Conservation (phyloP, 1,140 invertebrate species). For the Drosophila tropicalis region DNA sequence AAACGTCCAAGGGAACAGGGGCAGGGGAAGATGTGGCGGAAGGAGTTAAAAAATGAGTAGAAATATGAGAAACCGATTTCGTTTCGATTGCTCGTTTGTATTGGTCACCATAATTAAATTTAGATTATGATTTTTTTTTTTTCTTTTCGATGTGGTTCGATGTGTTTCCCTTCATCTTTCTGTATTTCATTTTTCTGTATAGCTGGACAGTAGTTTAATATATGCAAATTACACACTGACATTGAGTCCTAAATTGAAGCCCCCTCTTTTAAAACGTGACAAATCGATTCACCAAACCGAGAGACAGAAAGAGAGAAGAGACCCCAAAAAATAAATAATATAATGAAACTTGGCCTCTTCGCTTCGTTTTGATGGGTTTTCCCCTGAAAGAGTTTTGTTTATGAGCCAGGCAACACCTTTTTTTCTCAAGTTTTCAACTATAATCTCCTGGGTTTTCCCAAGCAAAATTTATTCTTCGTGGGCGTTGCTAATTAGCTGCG, state of each 20-base stretch:
- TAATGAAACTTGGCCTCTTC: slow-evolving; percentile 33
- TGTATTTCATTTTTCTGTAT: slow-evolving; percentile 15
- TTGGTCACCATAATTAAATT: slow-evolving; percentile 79
- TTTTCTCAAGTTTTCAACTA: slow-evolving; percentile 77
- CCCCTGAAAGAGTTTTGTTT: slow-evolving; percentile 47
- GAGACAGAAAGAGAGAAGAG: slow-evolving; percentile 12
- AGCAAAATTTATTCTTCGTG: slow-evolving; percentile 55
- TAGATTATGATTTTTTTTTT: slow-evolving; percentile 58
- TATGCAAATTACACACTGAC: slow-evolving; percentile 78
- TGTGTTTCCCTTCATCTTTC: not conserved
- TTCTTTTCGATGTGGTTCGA: not conserved
- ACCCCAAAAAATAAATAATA: too few species aligned
- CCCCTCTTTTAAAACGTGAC: slow-evolving; percentile 63
- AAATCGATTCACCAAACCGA: slow-evolving; percentile 72
- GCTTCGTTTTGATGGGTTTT: not conserved
- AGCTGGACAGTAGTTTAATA: slow-evolving; percentile 75
- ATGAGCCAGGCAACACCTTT: slow-evolving; percentile 67
- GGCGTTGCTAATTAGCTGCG: slow-evolving; percentile 75
- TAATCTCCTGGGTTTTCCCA: slow-evolving; percentile 68
- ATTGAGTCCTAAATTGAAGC: slow-evolving; percentile 60
- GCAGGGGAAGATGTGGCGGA: not conserved
- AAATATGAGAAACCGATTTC: slow-evolving; percentile 44
- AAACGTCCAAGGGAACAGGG: not conserved
- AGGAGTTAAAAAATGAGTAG: slow-evolving; percentile 6
- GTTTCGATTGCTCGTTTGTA: slow-evolving; percentile 49